These are phyloP conservation scores for Archips crataeganus DNA, from an alignment of 2,888 invertebrate genomes.

Conservation along the genomic window DNA sequence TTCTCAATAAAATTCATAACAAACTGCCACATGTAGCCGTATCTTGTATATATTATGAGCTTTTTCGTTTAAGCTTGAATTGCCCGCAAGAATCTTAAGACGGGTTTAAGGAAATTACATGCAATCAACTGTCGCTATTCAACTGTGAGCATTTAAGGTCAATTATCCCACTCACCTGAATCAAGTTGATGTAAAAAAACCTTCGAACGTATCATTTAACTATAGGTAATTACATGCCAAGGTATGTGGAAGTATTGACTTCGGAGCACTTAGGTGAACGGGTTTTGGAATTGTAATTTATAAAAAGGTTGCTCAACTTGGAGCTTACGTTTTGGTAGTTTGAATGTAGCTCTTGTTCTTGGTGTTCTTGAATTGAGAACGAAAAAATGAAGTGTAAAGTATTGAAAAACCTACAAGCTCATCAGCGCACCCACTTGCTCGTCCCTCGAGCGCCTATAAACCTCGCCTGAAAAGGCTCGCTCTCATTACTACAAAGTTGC, in stretches of 20 bases:
- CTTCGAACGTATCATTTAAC: conserved; percentile 79
- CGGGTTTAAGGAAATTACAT: conserved; percentile 48
- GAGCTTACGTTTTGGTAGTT: not conserved
- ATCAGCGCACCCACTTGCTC: conserved; percentile 55
- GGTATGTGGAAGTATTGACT: conserved; percentile 17
- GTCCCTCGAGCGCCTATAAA: conserved; percentile 65
- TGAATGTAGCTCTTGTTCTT: conserved; percentile 21
- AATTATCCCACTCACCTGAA: conserved; percentile 48
- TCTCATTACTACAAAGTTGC: conserved; percentile 84
- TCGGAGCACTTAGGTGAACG: conserved; percentile 22
- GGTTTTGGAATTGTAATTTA: conserved; percentile 18
- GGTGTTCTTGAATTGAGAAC: conserved; percentile 16
- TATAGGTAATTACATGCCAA: conserved; percentile 47
- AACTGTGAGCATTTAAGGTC: conserved; percentile 48
- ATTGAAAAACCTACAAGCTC: conserved; percentile 36
- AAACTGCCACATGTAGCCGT: conserved; percentile 82
- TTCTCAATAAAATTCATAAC: conserved; percentile 84
- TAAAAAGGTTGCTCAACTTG: conserved; percentile 1
- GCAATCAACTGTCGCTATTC: conserved; percentile 48
- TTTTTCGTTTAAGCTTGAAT: conserved; percentile 79
- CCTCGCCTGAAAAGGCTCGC: conserved; percentile 56
- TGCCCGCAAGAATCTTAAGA: conserved; percentile 49
- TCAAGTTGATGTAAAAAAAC: conserved; percentile 59
- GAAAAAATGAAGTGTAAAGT: conserved; percentile 8
- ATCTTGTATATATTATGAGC: conserved; percentile 85